Evolutionary conservation across 2,888 invertebrate species (phyloP).

Genomic region (Orthosia gothica): DNA sequence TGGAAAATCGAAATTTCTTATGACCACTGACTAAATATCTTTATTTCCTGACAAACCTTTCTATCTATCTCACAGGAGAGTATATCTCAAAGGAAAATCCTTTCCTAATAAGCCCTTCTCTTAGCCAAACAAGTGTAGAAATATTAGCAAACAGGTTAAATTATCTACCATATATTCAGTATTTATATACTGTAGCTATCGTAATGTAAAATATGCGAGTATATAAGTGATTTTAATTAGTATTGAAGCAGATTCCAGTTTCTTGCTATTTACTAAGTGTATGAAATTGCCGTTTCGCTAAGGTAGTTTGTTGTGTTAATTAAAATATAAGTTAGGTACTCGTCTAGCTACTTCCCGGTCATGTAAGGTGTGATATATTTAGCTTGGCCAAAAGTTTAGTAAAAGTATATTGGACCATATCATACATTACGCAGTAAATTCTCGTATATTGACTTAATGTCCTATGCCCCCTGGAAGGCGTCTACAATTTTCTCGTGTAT

Average conservation of each 20-base stretch:
- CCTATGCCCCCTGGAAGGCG: too few relatives aligned
- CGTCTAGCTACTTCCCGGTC: neutral
- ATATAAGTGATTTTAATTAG: conserved; percentile 51
- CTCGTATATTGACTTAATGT: too few relatives aligned
- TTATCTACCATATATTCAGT: neutral
- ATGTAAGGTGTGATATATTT: neutral
- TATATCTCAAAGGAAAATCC: neutral
- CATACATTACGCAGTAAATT: too few relatives aligned
- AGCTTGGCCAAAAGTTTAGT: neutral
- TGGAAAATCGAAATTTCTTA: neutral
- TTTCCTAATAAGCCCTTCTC: conserved; percentile 4
- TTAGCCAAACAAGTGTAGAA: neutral
- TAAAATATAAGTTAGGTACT: conserved; percentile 11
- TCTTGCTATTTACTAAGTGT: neutral
- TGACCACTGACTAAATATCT: neutral
- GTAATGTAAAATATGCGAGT: neutral
- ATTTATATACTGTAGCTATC: conserved; percentile 24
- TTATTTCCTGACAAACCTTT: neutral
- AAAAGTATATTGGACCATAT: neutral
- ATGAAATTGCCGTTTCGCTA: neutral
- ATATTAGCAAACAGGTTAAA: conserved; percentile 9
- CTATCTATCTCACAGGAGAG: neutral
- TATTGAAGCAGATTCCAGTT: conserved; percentile 24
- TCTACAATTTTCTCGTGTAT: too few relatives aligned
- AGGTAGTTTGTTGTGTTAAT: conserved; percentile 2